Percentiles rank a stretch among this genome's conserved stretches.
These are phyloP conservation scores for Hylaea fasciaria DNA, from an alignment of 2,888 invertebrate genomes.

Conservation along the genomic window DNA sequence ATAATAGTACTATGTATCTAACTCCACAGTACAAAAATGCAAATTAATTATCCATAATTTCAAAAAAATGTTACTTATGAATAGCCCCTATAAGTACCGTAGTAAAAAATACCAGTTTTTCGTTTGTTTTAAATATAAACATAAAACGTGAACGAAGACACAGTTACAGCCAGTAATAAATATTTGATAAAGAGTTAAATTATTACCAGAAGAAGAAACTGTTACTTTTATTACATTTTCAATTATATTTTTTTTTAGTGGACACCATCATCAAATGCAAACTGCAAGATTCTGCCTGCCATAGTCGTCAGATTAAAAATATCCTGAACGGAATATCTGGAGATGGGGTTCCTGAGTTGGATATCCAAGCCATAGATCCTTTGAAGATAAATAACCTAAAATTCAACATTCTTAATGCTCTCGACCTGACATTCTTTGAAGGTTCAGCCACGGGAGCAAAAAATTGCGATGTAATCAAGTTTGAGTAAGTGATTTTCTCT, in stretches of 20 bases:
- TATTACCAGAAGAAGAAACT: too few relatives aligned
- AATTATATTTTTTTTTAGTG: slow-evolving; percentile 31
- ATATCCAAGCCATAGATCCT: slow-evolving; percentile 36
- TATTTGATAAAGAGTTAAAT: too few relatives aligned
- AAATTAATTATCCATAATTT: too few relatives aligned
- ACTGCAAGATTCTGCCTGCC: slow-evolving; percentile 34
- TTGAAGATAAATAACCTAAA: slow-evolving; percentile 15
- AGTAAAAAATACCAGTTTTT: too few relatives aligned
- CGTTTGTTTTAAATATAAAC: too few relatives aligned
- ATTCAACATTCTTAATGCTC: slow-evolving; percentile 1
- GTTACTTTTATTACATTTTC: too few relatives aligned
- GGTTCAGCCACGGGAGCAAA: slow-evolving; percentile 29
- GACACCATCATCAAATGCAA: slow-evolving; percentile 38
- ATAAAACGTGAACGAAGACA: too few relatives aligned
- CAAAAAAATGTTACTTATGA: too few relatives aligned
- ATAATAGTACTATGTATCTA: too few relatives aligned
- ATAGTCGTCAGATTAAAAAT: slow-evolving; percentile 18
- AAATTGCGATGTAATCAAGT: slow-evolving; percentile 28
- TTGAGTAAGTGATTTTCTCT: slow-evolving; percentile 36
- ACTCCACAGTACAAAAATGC: too few relatives aligned
- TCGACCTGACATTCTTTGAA: slow-evolving; percentile 17
- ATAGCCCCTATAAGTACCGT: too few relatives aligned
- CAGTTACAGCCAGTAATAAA: too few relatives aligned
- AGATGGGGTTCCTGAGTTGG: slow-evolving; percentile 28
- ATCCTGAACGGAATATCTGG: slow-evolving; percentile 6